These are phyloP conservation scores for Turritopsis dohrnii DNA, from an alignment of 30 jellyfish, hydroid and myxozoan species.

Conservation along the genomic window DNA sequence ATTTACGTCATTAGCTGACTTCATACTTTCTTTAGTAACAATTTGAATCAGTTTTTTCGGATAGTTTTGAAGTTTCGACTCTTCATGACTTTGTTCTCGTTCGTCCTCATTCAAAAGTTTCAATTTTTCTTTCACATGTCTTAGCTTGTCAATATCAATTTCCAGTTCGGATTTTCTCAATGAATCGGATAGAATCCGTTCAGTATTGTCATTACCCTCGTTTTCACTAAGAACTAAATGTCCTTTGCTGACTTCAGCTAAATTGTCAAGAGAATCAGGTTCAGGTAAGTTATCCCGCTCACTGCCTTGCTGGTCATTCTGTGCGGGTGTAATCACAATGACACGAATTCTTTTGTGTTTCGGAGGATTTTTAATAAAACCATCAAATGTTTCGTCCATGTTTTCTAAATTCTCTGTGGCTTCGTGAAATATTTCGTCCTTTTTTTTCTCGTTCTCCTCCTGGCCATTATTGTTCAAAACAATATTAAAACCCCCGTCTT, in stretches of 20 bases:
- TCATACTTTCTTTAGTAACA: neutral
- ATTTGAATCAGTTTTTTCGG: neutral
- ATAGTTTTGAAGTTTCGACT: neutral
- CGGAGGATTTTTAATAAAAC: constrained; percentile 5
- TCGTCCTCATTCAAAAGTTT: constrained; percentile 31
- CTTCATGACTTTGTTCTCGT: neutral
- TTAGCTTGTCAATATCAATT: constrained; percentile 27
- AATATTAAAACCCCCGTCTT: constrained; percentile 23
- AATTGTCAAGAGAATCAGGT: constrained; percentile 10
- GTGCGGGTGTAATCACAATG: constrained; percentile 11
- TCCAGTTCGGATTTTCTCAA: constrained; percentile 30
- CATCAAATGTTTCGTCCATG: constrained; percentile 28
- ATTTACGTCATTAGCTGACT: neutral
- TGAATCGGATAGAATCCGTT: neutral
- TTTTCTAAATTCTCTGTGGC: neutral
- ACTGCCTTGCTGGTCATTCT: constrained; percentile 1
- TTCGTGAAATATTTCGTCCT: constrained; percentile 25
- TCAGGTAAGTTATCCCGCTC: constrained; percentile 30
- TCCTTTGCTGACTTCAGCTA: constrained; percentile 18
- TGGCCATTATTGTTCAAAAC: constrained; percentile 18
- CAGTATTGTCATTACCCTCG: neutral
- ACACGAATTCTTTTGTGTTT: constrained; percentile 11
- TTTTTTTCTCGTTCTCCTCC: constrained; percentile 20
- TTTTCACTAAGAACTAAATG: neutral
- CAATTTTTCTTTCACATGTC: constrained; percentile 33